Evolutionary conservation across 2,888 invertebrate species (phyloP).

Genomic region (Drosophila pseudotakahashii): DNA sequence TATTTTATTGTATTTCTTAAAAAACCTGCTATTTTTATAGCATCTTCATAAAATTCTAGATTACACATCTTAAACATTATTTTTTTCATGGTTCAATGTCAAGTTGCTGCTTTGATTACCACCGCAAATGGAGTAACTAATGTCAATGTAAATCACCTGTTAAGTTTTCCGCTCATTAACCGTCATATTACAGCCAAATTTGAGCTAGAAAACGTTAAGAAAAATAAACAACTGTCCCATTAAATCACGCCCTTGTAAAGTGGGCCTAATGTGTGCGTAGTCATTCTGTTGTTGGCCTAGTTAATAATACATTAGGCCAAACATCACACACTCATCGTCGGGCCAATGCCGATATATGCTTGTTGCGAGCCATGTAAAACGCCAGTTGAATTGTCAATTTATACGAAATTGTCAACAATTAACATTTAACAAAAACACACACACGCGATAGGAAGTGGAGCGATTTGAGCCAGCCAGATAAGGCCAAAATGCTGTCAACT

Average conservation of each 20-base stretch:
- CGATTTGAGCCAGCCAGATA: constrained; percentile 47
- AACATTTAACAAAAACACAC: constrained; percentile 39
- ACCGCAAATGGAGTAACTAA: constrained; percentile 25
- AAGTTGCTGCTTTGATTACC: constrained; percentile 12
- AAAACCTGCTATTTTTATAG: too few relatives aligned
- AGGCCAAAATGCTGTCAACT: constrained; percentile 73
- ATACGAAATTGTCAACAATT: constrained; percentile 46
- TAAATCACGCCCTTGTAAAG: constrained; percentile 67
- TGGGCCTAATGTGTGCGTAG: constrained; percentile 56
- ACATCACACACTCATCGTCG: constrained; percentile 28
- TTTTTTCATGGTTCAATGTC: constrained; percentile 2
- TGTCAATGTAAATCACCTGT: constrained; percentile 43
- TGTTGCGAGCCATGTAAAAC: constrained; percentile 55
- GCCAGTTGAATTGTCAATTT: constrained; percentile 75
- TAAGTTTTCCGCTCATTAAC: constrained; percentile 45
- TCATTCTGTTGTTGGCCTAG: constrained; percentile 58
- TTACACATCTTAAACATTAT: neutral
- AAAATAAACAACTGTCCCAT: constrained; percentile 41
- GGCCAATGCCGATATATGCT: constrained; percentile 50
- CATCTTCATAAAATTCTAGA: too few relatives aligned
- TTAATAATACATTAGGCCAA: constrained; percentile 60
- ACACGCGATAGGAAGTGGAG: constrained; percentile 28
- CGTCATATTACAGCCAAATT: constrained; percentile 20
- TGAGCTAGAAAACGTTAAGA: constrained; percentile 5
- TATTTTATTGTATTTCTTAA: too few relatives aligned